These are phyloP conservation scores for Oscheius sp. DNA, from an alignment of 2,888 invertebrate species.

Conservation along the genomic window DNA sequence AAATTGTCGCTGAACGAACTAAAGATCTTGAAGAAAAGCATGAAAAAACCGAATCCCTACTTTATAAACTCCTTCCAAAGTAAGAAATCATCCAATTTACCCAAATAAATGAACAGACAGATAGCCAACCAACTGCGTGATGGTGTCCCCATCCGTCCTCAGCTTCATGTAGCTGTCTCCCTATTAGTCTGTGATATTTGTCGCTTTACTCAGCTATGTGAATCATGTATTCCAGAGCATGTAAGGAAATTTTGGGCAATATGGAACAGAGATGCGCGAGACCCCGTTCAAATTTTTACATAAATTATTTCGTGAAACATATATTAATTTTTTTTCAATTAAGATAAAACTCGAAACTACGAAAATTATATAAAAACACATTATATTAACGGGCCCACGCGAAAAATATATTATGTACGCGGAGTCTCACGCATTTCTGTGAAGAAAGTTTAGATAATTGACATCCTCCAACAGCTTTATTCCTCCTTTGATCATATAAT, in stretches of 20 bases:
- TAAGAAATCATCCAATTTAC: slow-evolving; percentile 9
- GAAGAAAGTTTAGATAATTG: slow-evolving; percentile 42
- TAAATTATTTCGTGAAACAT: no score
- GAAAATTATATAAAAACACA: no score
- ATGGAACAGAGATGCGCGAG: no score
- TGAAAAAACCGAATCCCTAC: slow-evolving; percentile 43
- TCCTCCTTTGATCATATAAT: slow-evolving; percentile 52
- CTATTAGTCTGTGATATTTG: slow-evolving; percentile 54
- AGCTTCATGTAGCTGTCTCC: slow-evolving; percentile 47
- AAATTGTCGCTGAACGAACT: slow-evolving; percentile 54
- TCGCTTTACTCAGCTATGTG: slow-evolving; percentile 50
- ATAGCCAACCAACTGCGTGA: slow-evolving; percentile 45
- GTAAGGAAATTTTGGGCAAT: no score
- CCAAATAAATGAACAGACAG: background rate
- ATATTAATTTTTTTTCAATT: no score
- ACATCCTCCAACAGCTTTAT: slow-evolving; percentile 53
- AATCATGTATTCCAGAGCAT: slow-evolving; percentile 53
- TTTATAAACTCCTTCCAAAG: slow-evolving; percentile 53
- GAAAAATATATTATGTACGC: no score
- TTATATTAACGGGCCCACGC: no score
- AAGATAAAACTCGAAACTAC: no score
- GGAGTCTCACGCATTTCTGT: no score
- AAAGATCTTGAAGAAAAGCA: slow-evolving; percentile 45
- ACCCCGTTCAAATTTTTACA: no score
- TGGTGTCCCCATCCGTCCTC: slow-evolving; percentile 42